Conservation (phyloP, 2,888 invertebrate genomes). For the Zaprionus bogoriensis region DNA sequence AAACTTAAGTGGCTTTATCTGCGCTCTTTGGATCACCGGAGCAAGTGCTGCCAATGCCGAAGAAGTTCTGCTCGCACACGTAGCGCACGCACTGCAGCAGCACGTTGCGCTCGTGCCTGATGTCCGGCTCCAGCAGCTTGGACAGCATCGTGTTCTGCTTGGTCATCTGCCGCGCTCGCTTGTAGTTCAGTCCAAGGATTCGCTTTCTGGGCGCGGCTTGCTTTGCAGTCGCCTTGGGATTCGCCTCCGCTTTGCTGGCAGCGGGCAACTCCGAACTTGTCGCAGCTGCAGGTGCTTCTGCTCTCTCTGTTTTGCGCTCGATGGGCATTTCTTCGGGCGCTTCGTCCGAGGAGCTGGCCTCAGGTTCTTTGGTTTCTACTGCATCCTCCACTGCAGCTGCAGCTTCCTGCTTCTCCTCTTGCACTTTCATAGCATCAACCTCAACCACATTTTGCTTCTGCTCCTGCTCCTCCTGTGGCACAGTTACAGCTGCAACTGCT, state of each 20-base stretch:
- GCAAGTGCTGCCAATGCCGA: slow-evolving; percentile 81
- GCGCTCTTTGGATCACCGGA: neutral
- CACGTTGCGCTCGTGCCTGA: slow-evolving; percentile 92
- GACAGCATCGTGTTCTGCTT: slow-evolving; percentile 85
- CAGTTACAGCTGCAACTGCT: slow-evolving; percentile 60
- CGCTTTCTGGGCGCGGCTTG: slow-evolving; percentile 15
- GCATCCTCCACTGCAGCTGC: neutral
- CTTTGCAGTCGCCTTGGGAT: slow-evolving; percentile 10
- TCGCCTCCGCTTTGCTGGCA: slow-evolving; percentile 24
- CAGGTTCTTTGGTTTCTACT: neutral
- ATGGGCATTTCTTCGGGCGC: slow-evolving; percentile 70
- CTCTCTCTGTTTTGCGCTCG: slow-evolving; percentile 44
- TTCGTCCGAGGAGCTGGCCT: slow-evolving; percentile 55
- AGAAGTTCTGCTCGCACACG: slow-evolving; percentile 90
- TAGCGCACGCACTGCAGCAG: slow-evolving; percentile 93
- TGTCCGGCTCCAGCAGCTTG: slow-evolving; percentile 89
- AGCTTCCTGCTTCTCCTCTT: neutral
- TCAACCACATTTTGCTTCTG: neutral
- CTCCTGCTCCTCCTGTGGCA: neutral
- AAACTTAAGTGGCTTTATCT: slow-evolving; percentile 11
- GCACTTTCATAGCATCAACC: neutral
- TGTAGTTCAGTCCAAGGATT: slow-evolving; percentile 73
- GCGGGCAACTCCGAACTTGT: slow-evolving; percentile 19
- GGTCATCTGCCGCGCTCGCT: slow-evolving; percentile 45
- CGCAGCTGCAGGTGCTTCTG: slow-evolving; percentile 13